These are phyloP conservation scores for Heloderma charlesbogerti DNA, from an alignment of 2,113 vertebrate species.

Conservation along the genomic window DNA sequence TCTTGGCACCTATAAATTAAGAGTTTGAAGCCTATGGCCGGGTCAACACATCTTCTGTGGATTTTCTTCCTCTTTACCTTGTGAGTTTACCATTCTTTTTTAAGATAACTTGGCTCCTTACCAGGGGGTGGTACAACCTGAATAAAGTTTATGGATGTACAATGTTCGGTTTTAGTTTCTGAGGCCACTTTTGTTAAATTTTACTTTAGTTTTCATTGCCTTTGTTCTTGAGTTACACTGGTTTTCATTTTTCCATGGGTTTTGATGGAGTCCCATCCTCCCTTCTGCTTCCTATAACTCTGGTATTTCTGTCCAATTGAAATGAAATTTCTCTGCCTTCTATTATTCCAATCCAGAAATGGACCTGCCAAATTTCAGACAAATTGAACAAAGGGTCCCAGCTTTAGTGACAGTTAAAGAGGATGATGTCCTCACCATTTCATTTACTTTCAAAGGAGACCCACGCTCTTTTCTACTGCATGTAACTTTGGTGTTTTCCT, in stretches of 20 bases:
- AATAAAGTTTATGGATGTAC: background rate
- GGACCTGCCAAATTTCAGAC: too few species aligned
- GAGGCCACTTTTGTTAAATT: background rate
- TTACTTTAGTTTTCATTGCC: background rate
- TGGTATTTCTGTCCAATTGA: background rate
- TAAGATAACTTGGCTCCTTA: background rate
- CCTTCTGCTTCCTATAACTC: background rate
- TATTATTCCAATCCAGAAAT: background rate
- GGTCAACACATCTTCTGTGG: too few species aligned
- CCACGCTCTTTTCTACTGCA: too few species aligned
- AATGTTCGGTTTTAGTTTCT: background rate
- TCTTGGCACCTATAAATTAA: too few species aligned
- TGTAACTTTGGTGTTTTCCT: background rate
- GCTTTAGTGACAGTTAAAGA: too few species aligned
- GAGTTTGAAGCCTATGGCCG: too few species aligned
- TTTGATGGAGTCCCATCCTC: background rate
- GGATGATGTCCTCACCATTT: too few species aligned
- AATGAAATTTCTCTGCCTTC: background rate
- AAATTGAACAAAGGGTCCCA: too few species aligned
- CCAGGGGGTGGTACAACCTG: background rate
- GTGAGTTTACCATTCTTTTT: conserved; percentile 12
- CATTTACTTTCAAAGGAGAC: too few species aligned
- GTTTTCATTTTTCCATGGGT: background rate
- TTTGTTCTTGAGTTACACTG: too few species aligned
- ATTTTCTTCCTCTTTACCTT: background rate